Conservation (phyloP, 2,888 invertebrate genomes). For the Luperina testacea region DNA sequence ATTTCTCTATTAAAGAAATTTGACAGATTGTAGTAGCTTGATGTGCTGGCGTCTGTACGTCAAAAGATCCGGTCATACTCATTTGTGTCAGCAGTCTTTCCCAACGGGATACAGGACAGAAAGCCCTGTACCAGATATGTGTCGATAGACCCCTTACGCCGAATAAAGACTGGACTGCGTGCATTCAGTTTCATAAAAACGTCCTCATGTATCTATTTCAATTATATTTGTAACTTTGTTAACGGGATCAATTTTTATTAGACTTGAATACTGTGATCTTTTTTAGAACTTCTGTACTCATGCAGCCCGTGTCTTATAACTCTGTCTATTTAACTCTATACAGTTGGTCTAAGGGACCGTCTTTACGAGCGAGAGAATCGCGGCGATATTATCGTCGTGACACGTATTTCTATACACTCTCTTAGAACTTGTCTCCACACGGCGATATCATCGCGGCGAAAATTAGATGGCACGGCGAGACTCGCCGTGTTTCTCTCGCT, state of each 20-base stretch:
- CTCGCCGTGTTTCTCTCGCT: too few relatives aligned
- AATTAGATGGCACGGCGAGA: too few relatives aligned
- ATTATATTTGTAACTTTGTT: conserved; percentile 44
- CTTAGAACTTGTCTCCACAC: too few relatives aligned
- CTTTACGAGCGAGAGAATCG: too few relatives aligned
- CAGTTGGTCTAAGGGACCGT: conserved; percentile 1
- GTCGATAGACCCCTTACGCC: conserved; percentile 5
- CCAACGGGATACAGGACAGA: neutral
- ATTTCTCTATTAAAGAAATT: too few relatives aligned
- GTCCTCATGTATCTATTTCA: conserved; percentile 45
- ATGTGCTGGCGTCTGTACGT: too few relatives aligned
- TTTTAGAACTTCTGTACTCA: conserved; percentile 48
- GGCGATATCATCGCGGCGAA: too few relatives aligned
- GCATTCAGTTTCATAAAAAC: conserved; percentile 43
- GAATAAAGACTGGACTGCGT: conserved; percentile 56
- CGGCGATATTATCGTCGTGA: too few relatives aligned
- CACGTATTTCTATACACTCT: too few relatives aligned
- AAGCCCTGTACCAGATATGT: neutral
- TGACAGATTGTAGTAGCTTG: too few relatives aligned
- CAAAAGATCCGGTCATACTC: neutral
- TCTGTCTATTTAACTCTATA: conserved; percentile 11
- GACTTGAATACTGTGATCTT: conserved; percentile 63
- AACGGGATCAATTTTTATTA: conserved; percentile 66
- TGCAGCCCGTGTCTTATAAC: conserved; percentile 14
- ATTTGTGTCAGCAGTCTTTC: neutral